Base-by-base conservation (phyloP, 2,113 vertebrate species). In the Dipodomys spectabilis region DNA sequence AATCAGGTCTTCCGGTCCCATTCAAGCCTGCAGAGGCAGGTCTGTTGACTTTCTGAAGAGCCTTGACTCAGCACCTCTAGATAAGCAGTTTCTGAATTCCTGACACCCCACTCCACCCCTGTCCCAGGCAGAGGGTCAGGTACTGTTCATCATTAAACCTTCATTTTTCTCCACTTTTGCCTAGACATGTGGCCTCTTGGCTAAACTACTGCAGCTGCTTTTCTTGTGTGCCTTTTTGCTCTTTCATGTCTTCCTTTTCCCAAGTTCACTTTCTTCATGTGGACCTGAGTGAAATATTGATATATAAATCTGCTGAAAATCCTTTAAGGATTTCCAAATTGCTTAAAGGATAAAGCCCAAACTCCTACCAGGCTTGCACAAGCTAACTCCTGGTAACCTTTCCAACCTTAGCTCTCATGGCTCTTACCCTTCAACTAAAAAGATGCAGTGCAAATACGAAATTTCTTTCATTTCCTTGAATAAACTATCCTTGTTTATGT, bases 371-470 rank as follows among this genome's bases (percentile, higher is more conserved):
- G 30, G 23, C 27, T 8, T 74, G 0, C 1, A 6, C n/a, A 72
- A 75, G 45, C 53, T 82, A 27, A 90, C 7, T 64, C 28, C 30
- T 1, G 44, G 28, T 25, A 6, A 27, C 32, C 19, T 90, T 93
- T 75, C 18, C 9, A 90, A 62, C 71, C 25, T 72, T 65, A 30
- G 5, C 19, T 75, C 19, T 75, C 79, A 28, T 75, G 32, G 39
- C 25, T 93, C 39, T 85, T 91, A 57, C 28, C 30, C 74, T 87
- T 84, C 64, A 74, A 84, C 12, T 91, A 22, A 81, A 90, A 93
- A 39, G 39, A 78, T 78, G 72, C 27, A 88, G 45, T n/a, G 3
- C 45, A 62, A 16, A 0, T 12, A 35, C 3, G 11, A 45, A 20
- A 28, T 75, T 60, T 22, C 20, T 88, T 86, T 20, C 11, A 32